A percentile compares a stretch with the other conserved stretches of the same genome.
These are phyloP conservation scores for Proterorhinus semilunaris DNA, from an alignment of 2,113 vertebrate species.

Conservation along the genomic window DNA sequence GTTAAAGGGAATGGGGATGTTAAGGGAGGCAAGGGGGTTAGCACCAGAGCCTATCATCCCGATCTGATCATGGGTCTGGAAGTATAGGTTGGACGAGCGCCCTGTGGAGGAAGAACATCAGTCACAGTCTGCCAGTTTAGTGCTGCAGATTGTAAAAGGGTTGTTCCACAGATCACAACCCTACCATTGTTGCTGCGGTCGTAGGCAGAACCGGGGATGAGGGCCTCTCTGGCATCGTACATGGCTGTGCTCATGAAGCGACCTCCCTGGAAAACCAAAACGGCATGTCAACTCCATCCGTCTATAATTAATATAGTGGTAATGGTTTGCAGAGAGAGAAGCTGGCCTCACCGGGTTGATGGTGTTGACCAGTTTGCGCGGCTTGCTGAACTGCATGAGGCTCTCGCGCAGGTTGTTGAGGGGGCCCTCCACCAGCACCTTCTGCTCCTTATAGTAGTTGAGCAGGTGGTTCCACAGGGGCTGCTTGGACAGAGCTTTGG, in stretches of 20 bases:
- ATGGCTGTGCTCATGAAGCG: constrained; percentile 97
- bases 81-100: constrained; percentile 92
- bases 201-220: constrained; percentile 92
- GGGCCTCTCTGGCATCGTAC: constrained; percentile 92
- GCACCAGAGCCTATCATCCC: constrained; percentile 91
- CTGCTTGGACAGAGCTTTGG: constrained; percentile 92
- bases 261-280: constrained; percentile 79
- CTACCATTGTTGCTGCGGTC: constrained; percentile 90
- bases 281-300: not conserved
- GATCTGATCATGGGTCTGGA: constrained; percentile 95
- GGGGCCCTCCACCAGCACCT: constrained; percentile 92
- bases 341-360: constrained; percentile 87
- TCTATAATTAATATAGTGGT: too few relatives aligned
- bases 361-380: constrained; percentile 92
- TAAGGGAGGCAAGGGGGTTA: constrained; percentile 87
- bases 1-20: constrained; percentile 95
- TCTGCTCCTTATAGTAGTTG: constrained; percentile 97
- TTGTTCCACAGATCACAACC: too few relatives aligned
- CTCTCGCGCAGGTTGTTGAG: constrained; percentile 93
- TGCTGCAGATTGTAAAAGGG: too few relatives aligned
- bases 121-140: not conserved
- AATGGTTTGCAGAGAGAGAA: not conserved
- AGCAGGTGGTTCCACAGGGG: constrained; percentile 95
- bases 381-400: constrained; percentile 97
- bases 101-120: constrained; percentile 62